Evolutionary conservation across 1,140 invertebrate genomes (phyloP).

Genomic region (Drosophila willistoni): DNA sequence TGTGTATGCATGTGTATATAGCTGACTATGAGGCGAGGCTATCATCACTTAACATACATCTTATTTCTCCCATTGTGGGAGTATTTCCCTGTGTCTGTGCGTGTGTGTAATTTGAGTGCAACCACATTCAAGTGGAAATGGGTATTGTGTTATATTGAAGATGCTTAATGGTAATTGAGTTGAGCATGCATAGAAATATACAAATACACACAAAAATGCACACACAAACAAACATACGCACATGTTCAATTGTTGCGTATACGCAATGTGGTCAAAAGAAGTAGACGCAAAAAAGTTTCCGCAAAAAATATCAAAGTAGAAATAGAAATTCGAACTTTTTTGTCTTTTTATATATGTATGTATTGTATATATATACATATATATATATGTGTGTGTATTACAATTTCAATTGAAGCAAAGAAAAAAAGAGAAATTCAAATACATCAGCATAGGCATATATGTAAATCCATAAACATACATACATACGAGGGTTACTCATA

Average conservation of each 20-base stretch:
- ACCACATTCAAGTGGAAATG: constrained; percentile 29
- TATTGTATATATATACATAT: not conserved
- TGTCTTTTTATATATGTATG: not conserved
- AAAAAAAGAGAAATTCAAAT: constrained; percentile 10
- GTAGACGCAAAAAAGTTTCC: constrained; percentile 4
- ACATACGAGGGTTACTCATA: not conserved
- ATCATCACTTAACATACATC: constrained; percentile 12
- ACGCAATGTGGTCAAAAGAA: constrained; percentile 47
- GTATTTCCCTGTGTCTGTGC: constrained; percentile 7
- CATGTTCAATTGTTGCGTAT: constrained; percentile 41
- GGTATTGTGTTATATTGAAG: constrained; percentile 33
- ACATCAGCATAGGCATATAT: not conserved
- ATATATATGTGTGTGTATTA: constrained; percentile 1
- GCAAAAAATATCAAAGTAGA: not conserved
- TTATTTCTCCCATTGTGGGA: constrained; percentile 6
- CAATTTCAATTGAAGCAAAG: constrained; percentile 24
- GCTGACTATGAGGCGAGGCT: constrained; percentile 16
- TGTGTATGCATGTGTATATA: not conserved
- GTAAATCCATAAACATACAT: not conserved
- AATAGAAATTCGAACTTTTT: not conserved
- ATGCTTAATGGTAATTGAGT: constrained; percentile 40
- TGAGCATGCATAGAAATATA: constrained; percentile 23
- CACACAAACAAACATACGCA: not conserved
- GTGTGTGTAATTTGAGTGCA: constrained; percentile 49
- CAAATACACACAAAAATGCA: not conserved